Evolutionary conservation across 2,888 invertebrate species (phyloP), one percentile per base, ranked within the genome.

Genomic region (Calephelis perditalis): DNA sequence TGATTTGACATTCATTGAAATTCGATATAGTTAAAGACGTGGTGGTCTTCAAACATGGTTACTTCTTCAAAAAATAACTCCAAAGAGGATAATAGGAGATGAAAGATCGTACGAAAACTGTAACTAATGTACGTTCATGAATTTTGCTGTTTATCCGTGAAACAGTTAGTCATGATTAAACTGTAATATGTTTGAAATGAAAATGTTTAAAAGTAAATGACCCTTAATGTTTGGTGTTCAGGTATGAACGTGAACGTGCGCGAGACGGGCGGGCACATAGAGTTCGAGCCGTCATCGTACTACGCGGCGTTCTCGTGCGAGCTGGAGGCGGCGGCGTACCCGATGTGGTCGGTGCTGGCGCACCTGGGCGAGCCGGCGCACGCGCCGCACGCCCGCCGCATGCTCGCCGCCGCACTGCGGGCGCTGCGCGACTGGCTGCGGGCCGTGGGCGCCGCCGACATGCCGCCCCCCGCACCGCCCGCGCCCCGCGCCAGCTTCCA

Each of bases 231-330:
- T 40, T 40, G 73, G 79, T 71, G 7, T n/a, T 10, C 75, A 96
- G 97, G 98, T 65, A 99, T 99, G 98, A 99, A 99, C 89, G 96
- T 98, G 58, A 99, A 99, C 91, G 94, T 96, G 69, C 93, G 98
- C 66, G 98, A 98, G 84, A 91, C 97, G 68, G 94, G 93, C 72
- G 95, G 96, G 60, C 99, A 99, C 87, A 96, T 99, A 12, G 98
- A 99, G 91, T 98, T 97, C 90, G 99, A 99, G 84, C 98, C 98
- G 54, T 97, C 97, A 68, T 97, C 98, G 12, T 99, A 99, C 89
- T 99, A 98, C 89, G 98, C 98, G 56, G 98, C 99, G 43, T 99
- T 99, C 91, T 97, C 98, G 65, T 98, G 98, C 70, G 99, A 99
- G 91, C 88, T 99, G 70, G 99, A 99, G 89, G 98, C 98, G 36